Conservation (phyloP, 2,888 invertebrate genomes). For the Watsonalla binaria region DNA sequence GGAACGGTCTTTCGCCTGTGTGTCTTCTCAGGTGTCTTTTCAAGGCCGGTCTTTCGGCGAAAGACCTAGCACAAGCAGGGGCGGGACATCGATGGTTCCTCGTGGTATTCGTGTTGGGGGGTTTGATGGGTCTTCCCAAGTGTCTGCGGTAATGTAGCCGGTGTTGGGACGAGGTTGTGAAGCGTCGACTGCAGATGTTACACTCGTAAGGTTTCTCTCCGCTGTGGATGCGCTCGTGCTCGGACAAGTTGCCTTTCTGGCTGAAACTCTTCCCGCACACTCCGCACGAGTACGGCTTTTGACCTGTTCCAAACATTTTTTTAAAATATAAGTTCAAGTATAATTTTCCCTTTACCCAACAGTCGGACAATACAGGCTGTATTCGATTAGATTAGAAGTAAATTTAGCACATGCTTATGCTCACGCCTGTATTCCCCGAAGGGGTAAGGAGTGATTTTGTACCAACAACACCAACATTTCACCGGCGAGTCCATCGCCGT, state of each 20-base stretch:
- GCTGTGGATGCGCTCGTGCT: slow-evolving; percentile 87
- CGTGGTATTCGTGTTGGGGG: background rate
- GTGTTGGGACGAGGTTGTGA: slow-evolving; percentile 86
- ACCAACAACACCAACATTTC: no score
- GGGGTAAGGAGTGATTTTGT: no score
- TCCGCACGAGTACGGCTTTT: slow-evolving; percentile 83
- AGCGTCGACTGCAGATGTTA: slow-evolving; percentile 81
- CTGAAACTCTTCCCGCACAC: slow-evolving; percentile 86
- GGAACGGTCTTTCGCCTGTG: slow-evolving; percentile 82
- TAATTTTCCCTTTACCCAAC: no score
- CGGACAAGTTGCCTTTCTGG: slow-evolving; percentile 87
- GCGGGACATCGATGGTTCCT: background rate
- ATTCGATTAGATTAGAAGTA: no score
- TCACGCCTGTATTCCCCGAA: no score
- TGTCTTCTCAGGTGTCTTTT: slow-evolving; percentile 82
- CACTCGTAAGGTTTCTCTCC: slow-evolving; percentile 89
- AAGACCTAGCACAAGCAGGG: slow-evolving; percentile 28
- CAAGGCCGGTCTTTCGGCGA: slow-evolving; percentile 82
- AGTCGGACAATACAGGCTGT: no score
- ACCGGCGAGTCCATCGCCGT: no score
- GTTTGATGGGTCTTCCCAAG: background rate
- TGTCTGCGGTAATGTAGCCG: slow-evolving; percentile 81
- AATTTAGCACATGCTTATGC: no score
- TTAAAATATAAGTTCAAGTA: background rate
- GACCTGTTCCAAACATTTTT: slow-evolving; percentile 38